Evolutionary conservation across 2,113 vertebrate species (phyloP), one percentile per base, ranked within the genome.

Genomic region (Pluvianellus socialis): DNA sequence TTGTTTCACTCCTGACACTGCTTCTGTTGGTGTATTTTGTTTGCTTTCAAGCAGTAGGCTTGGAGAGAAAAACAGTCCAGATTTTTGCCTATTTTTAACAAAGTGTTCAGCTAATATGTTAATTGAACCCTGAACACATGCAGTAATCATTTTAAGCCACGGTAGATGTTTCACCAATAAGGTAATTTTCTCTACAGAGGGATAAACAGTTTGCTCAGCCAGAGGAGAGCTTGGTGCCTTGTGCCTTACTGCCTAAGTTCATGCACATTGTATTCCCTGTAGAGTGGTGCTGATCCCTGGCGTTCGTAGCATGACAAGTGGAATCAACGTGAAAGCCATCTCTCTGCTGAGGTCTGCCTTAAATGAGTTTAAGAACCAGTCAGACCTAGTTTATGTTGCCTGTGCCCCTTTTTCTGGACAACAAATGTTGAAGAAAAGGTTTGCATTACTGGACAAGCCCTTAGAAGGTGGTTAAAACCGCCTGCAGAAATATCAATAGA

Each of bases 51-150:
- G 26, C 32, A 74, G 53, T 24, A 70, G 66, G 45, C 52, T 76
- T 56, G 35, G 77, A 86, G 67, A 76, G 50, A 79, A 55, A 55
- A 66, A 50, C 28, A 45, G 35, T 18, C 67, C 70, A 61, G 56
- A 47, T 59, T 93, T 91, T 81, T 59, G 62, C 14, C 21, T 81
- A 5, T 53, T 94, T 83, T 91, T 87, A 74, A 81, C 35, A 12
- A 62, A 84, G 52, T 21, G 40, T 91, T 85, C 62, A 52, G 61
- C 38, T 81, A 35, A 75, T 79, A 17, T 4, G 6, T 72, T 75
- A 79, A 61, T 65, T 87, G 35, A 79, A 61, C 63, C n/a, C 93
- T 73, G 62, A 79, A 55, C n/a, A 14, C 19, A 16, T 0, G 3
- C n/a, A 45, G 5, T 53, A 53, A 17, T 87, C 22, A 74, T 85